Evolutionary conservation across 2,888 invertebrate genomes (phyloP).

Genomic region (Eudasyphora cyanicolor): DNA sequence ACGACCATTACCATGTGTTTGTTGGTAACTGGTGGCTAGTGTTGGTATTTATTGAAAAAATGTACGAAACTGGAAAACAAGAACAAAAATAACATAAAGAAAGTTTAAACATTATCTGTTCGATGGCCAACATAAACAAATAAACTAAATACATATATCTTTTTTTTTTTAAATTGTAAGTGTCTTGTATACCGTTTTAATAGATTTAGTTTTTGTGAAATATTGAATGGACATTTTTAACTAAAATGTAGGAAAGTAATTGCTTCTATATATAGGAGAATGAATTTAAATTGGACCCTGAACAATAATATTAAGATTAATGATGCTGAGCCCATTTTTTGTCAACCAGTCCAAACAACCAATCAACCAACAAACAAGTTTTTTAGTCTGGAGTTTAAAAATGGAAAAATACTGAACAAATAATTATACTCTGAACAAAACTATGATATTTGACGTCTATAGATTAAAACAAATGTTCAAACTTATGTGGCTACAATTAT

Average conservation of each 20-base stretch:
- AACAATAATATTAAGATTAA: too few relatives aligned
- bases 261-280: background rate
- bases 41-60: constrained; percentile 59
- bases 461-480: too few relatives aligned
- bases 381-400: too few relatives aligned
- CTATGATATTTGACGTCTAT: too few relatives aligned
- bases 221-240: background rate
- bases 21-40: constrained; percentile 1
- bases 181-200: background rate
- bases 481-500: too few relatives aligned
- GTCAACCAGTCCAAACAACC: too few relatives aligned
- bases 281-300: background rate
- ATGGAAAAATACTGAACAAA: too few relatives aligned
- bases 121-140: background rate
- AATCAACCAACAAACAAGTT: too few relatives aligned
- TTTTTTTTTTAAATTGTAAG: background rate
- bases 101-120: constrained; percentile 3
- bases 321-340: too few relatives aligned
- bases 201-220: background rate
- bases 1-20: background rate
- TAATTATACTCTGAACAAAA: too few relatives aligned
- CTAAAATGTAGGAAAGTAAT: background rate
- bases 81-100: constrained; percentile 10
- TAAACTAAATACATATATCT: constrained; percentile 17
- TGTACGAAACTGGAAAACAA: too few relatives aligned